Evolutionary conservation across 64 coral and sea anemone genomes (phyloP), one percentile per base, ranked within the genome.

Genomic region (Stylophora pistillata): DNA sequence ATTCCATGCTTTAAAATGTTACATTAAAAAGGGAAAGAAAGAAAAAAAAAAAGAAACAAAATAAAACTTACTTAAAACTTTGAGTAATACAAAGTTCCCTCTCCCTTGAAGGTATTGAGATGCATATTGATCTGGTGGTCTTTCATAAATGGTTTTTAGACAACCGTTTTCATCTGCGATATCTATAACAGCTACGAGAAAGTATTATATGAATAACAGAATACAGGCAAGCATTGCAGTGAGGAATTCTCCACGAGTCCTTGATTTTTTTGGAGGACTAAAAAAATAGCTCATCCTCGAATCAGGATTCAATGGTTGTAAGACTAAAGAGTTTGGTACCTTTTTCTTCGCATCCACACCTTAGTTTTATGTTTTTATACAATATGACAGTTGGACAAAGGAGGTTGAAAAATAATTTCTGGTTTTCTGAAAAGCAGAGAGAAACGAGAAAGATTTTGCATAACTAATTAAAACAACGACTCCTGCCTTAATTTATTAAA

Each of bases 141-240:
- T 72, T 17, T 85, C 90, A 25, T 82, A 73, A 13, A 92, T 73
- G 15, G 53, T 78, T 60, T 92, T 92, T 21, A 92, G 52, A 5
- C 58, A 56, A 20, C 90, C 90, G 18, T 85, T 92, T 72, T 92
- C 90, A 71, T 92, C 82, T 31, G 90, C 82, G 27, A 92, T 77
- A 34, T 92, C 90, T 53, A 92, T 77, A 20, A 86, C 58, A 92
- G 68, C 90, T 92, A n/a, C 31, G 74, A 31, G 31, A 89, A 4
- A 57, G 7, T 47, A 7, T 47, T 4, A 47, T 4, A 47, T 7
- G 37, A 47, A 47, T 47, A 0, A 47, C 0, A 68, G 37, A 59
- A 32, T 59, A 75, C 7, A 85, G 34, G 32, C 33, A 13, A 56
- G 15, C 20, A 30, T 56, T 1, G 26, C 13, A 71, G 20, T 27